These are phyloP conservation scores for Rhinella marina DNA, from an alignment of 2,797 vertebrate genomes.

Conservation along the genomic window DNA sequence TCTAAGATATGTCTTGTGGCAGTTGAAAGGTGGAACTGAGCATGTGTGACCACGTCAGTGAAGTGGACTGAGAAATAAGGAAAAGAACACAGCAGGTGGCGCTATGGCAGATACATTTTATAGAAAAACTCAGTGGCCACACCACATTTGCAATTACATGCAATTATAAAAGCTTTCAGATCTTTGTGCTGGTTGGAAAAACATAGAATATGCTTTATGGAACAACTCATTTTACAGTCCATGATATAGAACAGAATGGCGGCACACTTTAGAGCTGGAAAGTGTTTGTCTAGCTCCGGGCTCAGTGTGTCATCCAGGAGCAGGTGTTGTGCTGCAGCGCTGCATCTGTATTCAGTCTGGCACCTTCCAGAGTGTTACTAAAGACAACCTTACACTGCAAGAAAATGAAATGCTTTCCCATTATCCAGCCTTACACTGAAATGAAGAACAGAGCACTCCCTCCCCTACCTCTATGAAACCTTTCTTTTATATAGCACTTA, in stretches of 20 bases:
- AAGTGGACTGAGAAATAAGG: too few relatives aligned
- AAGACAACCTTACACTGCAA: slow-evolving; percentile 17
- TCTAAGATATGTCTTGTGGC: too few relatives aligned
- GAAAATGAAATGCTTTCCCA: background rate
- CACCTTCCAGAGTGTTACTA: slow-evolving; percentile 56
- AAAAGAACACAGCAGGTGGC: too few relatives aligned
- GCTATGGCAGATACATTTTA: too few relatives aligned
- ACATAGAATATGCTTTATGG: too few relatives aligned
- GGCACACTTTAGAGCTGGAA: background rate
- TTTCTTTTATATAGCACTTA: background rate
- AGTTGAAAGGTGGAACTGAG: too few relatives aligned
- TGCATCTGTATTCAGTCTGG: slow-evolving; percentile 43
- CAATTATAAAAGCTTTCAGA: too few relatives aligned
- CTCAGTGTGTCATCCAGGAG: slow-evolving; percentile 61
- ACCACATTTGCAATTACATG: too few relatives aligned
- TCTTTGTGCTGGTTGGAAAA: too few relatives aligned
- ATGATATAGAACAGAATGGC: background rate
- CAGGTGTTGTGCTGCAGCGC: slow-evolving; percentile 62
- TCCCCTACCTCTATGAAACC: background rate
- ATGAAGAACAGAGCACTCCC: slow-evolving; percentile 1
- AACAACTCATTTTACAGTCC: background rate
- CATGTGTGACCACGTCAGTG: too few relatives aligned
- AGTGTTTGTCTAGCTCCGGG: slow-evolving; percentile 47
- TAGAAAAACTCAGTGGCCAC: too few relatives aligned
- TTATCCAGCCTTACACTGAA: background rate